Conservation (phyloP, 2,797 vertebrate genomes). For the Acipenser oxyrinchus region DNA sequence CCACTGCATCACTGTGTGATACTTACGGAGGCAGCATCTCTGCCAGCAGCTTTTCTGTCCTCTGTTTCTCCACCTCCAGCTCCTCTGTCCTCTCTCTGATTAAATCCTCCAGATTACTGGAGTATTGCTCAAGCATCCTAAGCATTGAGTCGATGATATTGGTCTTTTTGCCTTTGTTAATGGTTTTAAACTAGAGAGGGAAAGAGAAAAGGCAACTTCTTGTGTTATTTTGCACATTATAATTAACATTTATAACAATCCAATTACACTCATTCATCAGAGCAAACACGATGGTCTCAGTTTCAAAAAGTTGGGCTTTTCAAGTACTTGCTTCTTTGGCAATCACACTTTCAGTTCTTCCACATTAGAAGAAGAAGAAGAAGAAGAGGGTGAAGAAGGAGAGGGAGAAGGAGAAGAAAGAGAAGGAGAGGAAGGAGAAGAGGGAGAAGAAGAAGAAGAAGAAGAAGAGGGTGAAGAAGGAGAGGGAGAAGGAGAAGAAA, state of each 20-base stretch:
- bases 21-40: constrained; percentile 75
- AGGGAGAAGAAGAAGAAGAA: not conserved
- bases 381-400: no score
- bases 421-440: not conserved
- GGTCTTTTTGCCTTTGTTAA: constrained; percentile 76
- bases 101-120: constrained; percentile 70
- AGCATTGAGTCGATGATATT: constrained; percentile 78
- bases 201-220: no score
- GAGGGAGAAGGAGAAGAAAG: no score
- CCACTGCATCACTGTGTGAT: not conserved
- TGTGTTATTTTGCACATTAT: no score
- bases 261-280: no score
- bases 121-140: constrained; percentile 75
- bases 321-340: not conserved
- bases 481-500: not conserved
- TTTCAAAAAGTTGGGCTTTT: not conserved
- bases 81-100: constrained; percentile 70
- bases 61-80: constrained; percentile 72
- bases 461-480: not conserved
- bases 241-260: no score
- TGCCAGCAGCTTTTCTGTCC: constrained; percentile 67
- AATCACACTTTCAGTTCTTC: no score
- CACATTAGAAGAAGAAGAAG: no score
- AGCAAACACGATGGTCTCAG: not conserved
- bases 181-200: constrained; percentile 60